These are phyloP conservation scores for Cheilinus undulatus DNA, from an alignment of 2,113 vertebrate species.

Conservation along the genomic window DNA sequence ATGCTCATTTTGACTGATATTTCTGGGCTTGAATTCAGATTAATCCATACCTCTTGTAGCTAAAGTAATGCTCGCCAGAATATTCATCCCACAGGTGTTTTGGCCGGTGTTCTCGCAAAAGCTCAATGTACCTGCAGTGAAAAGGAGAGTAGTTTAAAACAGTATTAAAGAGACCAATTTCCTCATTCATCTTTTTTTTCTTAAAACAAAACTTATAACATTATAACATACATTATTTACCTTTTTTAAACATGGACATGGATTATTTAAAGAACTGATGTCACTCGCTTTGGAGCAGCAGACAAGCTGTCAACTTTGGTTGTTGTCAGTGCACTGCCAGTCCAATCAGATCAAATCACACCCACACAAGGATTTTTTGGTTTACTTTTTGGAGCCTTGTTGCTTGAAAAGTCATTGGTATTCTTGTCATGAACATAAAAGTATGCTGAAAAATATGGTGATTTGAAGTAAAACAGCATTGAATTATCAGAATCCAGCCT, in stretches of 20 bases:
- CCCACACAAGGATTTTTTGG: too few species aligned
- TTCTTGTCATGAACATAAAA: too few species aligned
- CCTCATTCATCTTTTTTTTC: not conserved
- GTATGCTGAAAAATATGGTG: too few species aligned
- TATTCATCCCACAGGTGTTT: conserved; percentile 92
- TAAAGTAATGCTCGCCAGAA: conserved; percentile 92
- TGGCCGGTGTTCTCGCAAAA: conserved; percentile 91
- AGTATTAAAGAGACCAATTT: not conserved
- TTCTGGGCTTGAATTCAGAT: not conserved
- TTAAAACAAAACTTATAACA: too few species aligned
- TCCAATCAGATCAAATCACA: too few species aligned
- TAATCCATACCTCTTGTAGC: conserved; percentile 89
- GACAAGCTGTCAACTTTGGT: too few species aligned
- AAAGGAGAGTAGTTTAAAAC: not conserved
- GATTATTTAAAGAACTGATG: not conserved
- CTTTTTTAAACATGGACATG: not conserved
- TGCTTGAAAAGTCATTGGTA: too few species aligned
- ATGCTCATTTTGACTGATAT: not conserved
- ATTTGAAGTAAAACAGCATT: too few species aligned
- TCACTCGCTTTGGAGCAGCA: not conserved
- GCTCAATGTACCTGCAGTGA: conserved; percentile 89
- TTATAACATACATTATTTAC: too few species aligned
- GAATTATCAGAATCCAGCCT: too few species aligned
- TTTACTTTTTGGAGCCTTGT: too few species aligned
- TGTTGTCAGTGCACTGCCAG: too few species aligned